phyloP scores from a whole-genome alignment of 2,797 vertebrate species.

The Ptychobarbus kaznakovi region DNA sequence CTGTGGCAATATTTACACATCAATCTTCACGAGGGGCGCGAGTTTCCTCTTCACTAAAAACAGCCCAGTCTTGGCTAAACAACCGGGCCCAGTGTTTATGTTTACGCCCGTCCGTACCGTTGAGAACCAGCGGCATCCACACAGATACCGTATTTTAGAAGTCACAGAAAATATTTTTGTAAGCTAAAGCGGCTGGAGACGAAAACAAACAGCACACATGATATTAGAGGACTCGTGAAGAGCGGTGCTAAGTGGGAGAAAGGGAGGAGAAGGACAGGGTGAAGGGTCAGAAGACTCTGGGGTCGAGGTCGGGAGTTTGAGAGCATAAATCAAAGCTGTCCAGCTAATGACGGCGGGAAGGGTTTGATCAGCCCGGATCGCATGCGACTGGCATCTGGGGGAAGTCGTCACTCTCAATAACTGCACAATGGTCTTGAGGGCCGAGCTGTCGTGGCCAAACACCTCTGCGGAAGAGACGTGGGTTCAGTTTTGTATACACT shows the following conservation, averaged over 20 bases:
- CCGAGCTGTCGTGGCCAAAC: constrained; percentile 54
- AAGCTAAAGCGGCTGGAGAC: constrained; percentile 65
- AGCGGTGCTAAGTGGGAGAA: constrained; percentile 56
- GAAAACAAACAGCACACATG: constrained; percentile 73
- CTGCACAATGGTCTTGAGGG: constrained; percentile 39
- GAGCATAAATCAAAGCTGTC: constrained; percentile 82
- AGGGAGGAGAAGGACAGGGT: constrained; percentile 36
- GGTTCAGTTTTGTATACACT: background rate
- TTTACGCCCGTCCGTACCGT: constrained; percentile 68
- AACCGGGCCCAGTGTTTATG: constrained; percentile 70
- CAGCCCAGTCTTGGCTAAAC: constrained; percentile 65
- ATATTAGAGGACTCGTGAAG: constrained; percentile 65
- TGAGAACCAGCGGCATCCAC: constrained; percentile 58
- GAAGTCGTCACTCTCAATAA: constrained; percentile 76
- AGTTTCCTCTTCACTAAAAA: constrained; percentile 59
- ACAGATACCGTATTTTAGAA: constrained; percentile 72
- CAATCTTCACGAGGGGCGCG: constrained; percentile 67
- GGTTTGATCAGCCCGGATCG: constrained; percentile 77
- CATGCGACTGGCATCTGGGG: constrained; percentile 74
- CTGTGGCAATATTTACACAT: constrained; percentile 74
- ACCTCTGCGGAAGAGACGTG: constrained; percentile 3
- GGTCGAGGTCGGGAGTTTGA: constrained; percentile 72
- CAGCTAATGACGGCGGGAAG: constrained; percentile 73
- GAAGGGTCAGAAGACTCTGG: constrained; percentile 68
- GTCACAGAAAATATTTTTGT: constrained; percentile 75